Base-by-base conservation (phyloP, 2,888 invertebrate genomes). In the Diarsia mendica region DNA sequence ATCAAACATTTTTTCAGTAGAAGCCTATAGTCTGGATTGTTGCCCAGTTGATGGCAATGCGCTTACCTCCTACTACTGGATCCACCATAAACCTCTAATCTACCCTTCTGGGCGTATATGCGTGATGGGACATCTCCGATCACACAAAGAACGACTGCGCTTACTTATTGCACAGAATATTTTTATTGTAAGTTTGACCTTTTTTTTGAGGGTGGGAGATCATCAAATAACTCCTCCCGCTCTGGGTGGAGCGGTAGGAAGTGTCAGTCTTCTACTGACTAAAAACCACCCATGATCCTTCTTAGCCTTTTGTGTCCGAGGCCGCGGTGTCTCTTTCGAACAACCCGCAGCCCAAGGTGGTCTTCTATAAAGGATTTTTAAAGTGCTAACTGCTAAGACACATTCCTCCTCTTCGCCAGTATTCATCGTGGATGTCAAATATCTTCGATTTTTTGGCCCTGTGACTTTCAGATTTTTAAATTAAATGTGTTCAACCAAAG, bases 401-500 rank as follows among this genome's bases (percentile, higher is more conserved):
- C 6, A 58, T 28, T 58, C 15, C 28, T 58, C 55, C 6, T 8
- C 23, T 55, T 8, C 8, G 11, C 1, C 23, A 23, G 6, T 55
- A 23, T 15, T 3, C 13, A 28, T 15, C 8, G 28, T 58, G 15
- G 15, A 55, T 55, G 23, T 55, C 15, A 55, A 55, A 23, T 23
- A 23, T 55, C 23, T 55, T 55, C 23, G 23, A 55, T 5, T 23
- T 13, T 23, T 13, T 15, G 23, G 23, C 15, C 2, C 23, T 55
- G 2, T 0, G 3, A 55, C 23, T 15, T 8, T 23, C 6, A 55
- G 13, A 46, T 77, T 77, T 20, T 63, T 28, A 20, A 63, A 61
- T 39, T 10, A 48, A 75, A 82, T 65, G 72, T 66, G 66, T 72
- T 83, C 63, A 68, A 48, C 23, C 18, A 67, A 60, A 39, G 51